Conservation (phyloP, 2,113 vertebrate species). For the Synchiropus splendidus region DNA sequence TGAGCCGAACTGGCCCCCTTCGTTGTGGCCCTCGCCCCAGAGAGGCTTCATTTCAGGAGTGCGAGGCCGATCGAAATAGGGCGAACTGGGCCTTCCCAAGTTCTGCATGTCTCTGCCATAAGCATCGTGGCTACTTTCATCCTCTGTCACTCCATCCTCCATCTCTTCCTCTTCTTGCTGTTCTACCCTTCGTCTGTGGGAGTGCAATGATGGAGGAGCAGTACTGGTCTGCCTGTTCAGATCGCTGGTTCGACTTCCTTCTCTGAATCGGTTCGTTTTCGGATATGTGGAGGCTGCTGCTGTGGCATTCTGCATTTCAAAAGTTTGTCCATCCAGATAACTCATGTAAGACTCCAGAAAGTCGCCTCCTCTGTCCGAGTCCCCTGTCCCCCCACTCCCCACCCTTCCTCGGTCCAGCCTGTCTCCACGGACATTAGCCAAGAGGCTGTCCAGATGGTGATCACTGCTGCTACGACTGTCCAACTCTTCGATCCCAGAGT, state of each 20-base stretch:
- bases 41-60: slow-evolving; percentile 68
- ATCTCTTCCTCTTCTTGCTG: slow-evolving; percentile 45
- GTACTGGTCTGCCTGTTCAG: slow-evolving; percentile 63
- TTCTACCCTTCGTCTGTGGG: slow-evolving; percentile 56
- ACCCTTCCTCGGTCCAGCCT: slow-evolving; percentile 49
- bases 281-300: slow-evolving; percentile 64
- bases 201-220: slow-evolving; percentile 58
- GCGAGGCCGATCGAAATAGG: slow-evolving; percentile 64
- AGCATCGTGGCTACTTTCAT: slow-evolving; percentile 43
- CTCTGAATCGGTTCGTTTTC: slow-evolving; percentile 60
- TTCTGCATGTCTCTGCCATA: slow-evolving; percentile 59
- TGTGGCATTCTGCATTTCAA: slow-evolving; percentile 72
- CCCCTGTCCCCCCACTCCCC: slow-evolving; percentile 41
- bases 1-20: slow-evolving; percentile 23
- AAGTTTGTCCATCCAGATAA: slow-evolving; percentile 84
- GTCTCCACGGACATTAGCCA: slow-evolving; percentile 56
- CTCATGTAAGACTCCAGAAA: slow-evolving; percentile 88
- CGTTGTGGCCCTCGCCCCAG: slow-evolving; percentile 62
- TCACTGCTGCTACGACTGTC: slow-evolving; percentile 91
- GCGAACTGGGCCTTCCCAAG: slow-evolving; percentile 58
- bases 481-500: slow-evolving; percentile 87
- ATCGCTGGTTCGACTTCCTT: slow-evolving; percentile 51
- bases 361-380: slow-evolving; percentile 69
- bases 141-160: slow-evolving; percentile 40
- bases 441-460: slow-evolving; percentile 83